Base-by-base conservation (phyloP, 2,797 vertebrate species). In the Orientallactaga sibirica region DNA sequence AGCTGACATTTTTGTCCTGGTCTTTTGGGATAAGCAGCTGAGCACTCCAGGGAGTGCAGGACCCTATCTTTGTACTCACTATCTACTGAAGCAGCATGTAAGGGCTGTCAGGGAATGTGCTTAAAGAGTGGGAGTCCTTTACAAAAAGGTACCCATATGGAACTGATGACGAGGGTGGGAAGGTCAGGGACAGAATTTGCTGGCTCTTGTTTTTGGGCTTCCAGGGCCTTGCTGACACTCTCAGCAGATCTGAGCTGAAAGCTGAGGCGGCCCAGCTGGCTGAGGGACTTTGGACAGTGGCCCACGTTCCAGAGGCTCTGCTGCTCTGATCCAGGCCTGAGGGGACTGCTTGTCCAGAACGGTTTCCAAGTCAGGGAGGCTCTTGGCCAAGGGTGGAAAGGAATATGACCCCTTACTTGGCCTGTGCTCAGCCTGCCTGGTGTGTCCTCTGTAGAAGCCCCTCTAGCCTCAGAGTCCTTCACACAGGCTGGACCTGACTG, bases 231-330 rank as follows among this genome's bases (percentile, higher is more conserved):
- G 77, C 29, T 80, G 90, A 90, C 81, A 55, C 82, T 79, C n/a
- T n/a, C 18, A 66, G 71, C 29, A 94, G 78, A 79, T 74, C 71
- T 27, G 67, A 93, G 67, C 91, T 86, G 95, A 88, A 85, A 75
- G 91, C 55, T 88, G 94, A 96, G 41, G 33, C 29, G 55, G 41
- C 79, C 85, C 90, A 92, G 91, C 95, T 93, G 95, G 91, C 89
- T 91, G 79, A 81, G 75, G 87, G 64, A 64, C 84, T 80, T 70
- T 94, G 94, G 95, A 92, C 7, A 11, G 58, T 0, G 4, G 81
- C 91, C 78, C 16, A 12, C 58, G 55, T 79, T 76, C 70, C 14
- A 2, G 86, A 93, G 91, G 86, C 71, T 94, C 68, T 61, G 62
- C n/a, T 66, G 70, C 37, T 88, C 58, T 71, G 89, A 71, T 70